phyloP scores from a whole-genome alignment of 2,888 invertebrate genomes.

The Mesopsocus fuscifrons region DNA sequence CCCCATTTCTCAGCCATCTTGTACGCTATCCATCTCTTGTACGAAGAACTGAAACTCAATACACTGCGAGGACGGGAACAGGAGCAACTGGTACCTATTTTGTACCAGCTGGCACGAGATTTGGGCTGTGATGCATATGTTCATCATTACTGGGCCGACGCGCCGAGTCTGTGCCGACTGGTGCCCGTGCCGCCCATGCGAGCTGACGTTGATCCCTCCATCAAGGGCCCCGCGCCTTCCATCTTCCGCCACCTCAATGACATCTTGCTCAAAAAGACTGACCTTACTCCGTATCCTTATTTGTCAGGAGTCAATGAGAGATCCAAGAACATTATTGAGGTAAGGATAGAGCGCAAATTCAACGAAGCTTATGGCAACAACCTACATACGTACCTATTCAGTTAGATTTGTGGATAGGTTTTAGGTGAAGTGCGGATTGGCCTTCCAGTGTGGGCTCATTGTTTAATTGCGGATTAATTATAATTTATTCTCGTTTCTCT shows the following conservation, averaged over 20 bases:
- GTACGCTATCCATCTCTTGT: constrained; percentile 67
- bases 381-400: no score
- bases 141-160: constrained; percentile 72
- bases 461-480: no score
- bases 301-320: constrained; percentile 51
- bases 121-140: constrained; percentile 48
- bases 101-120: constrained; percentile 60
- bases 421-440: no score
- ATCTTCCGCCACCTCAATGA: constrained; percentile 51
- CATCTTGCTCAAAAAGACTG: constrained; percentile 34
- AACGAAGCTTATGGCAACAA: no score
- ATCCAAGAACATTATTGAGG: constrained; percentile 54
- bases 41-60: constrained; percentile 79
- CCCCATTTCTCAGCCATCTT: constrained; percentile 33
- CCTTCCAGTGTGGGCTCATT: no score
- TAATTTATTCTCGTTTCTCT: no score
- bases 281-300: constrained; percentile 43
- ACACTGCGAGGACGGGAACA: constrained; percentile 45
- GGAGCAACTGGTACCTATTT: constrained; percentile 42
- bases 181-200: constrained; percentile 22
- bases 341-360: no score
- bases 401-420: no score
- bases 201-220: constrained; percentile 16
- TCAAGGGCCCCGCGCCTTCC: constrained; percentile 42
- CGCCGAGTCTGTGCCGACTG: constrained; percentile 39